Evolutionary conservation across 2,797 vertebrate genomes (phyloP).

Genomic region (Eremophila alpestris): DNA sequence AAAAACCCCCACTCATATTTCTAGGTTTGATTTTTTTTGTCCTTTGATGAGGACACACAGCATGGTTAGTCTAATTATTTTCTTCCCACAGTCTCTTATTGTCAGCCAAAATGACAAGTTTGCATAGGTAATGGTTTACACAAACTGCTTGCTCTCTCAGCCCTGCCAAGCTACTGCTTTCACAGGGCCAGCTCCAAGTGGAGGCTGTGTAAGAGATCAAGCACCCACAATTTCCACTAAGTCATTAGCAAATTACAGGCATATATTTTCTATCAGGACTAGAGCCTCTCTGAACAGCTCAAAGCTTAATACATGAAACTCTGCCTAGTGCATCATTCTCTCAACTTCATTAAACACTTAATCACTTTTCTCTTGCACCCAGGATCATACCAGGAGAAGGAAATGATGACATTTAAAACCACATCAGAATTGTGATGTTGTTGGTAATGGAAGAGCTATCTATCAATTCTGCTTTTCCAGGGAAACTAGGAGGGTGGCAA

Average conservation of each 20-base stretch:
- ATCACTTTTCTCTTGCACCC: background rate
- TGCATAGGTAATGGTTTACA: constrained; percentile 14
- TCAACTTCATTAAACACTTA: background rate
- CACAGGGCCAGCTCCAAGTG: background rate
- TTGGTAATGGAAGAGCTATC: background rate
- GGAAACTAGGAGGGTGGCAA: background rate
- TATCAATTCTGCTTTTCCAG: background rate
- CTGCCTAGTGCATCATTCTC: background rate
- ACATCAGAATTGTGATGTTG: background rate
- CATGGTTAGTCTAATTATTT: constrained; percentile 58
- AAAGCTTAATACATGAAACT: background rate
- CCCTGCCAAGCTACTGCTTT: background rate
- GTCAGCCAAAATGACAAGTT: constrained; percentile 37
- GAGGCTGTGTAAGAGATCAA: background rate
- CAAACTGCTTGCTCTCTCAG: background rate
- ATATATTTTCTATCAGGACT: background rate
- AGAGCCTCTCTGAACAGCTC: background rate
- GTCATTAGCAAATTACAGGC: background rate
- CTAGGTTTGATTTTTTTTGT: background rate
- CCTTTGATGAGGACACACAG: constrained; percentile 32
- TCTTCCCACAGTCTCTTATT: constrained; percentile 33
- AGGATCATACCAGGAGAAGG: background rate
- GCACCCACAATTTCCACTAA: background rate
- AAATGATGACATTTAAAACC: background rate
- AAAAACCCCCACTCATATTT: background rate